Evolutionary conservation across 2,797 vertebrate species (phyloP).

Genomic region (Synanceia verrucosa): DNA sequence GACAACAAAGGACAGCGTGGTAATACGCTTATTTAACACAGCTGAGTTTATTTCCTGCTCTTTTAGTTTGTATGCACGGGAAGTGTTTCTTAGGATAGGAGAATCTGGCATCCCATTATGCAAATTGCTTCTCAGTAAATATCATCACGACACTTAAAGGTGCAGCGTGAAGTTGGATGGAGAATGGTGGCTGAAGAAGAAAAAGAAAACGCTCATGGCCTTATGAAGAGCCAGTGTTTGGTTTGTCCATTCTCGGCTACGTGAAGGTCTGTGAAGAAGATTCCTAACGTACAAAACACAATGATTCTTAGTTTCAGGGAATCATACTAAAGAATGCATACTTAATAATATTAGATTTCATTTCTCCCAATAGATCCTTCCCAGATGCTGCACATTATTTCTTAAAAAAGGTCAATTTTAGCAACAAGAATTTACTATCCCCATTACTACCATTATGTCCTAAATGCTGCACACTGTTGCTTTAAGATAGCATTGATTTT

Average conservation of each 20-base stretch:
- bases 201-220: too few relatives aligned
- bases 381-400: too few relatives aligned
- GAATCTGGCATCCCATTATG: not conserved
- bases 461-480: not conserved
- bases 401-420: too few relatives aligned
- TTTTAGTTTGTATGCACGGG: not conserved
- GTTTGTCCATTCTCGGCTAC: too few relatives aligned
- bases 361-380: too few relatives aligned
- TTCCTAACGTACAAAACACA: too few relatives aligned
- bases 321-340: not conserved
- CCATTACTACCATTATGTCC: not conserved
- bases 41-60: not conserved
- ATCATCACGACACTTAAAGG: not conserved
- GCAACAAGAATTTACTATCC: too few relatives aligned
- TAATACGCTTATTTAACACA: conserved; percentile 1
- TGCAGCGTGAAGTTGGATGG: not conserved
- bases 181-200: too few relatives aligned
- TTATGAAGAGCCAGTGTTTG: too few relatives aligned
- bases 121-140: not conserved
- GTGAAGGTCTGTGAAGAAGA: too few relatives aligned
- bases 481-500: not conserved
- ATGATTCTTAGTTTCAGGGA: not conserved
- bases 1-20: not conserved
- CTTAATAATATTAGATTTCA: too few relatives aligned
- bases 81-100: not conserved